Percentiles rank a stretch among this genome's conserved stretches.
Evolutionary conservation across 2,888 invertebrate genomes (phyloP).

Genomic region (Agrotis clavis): DNA sequence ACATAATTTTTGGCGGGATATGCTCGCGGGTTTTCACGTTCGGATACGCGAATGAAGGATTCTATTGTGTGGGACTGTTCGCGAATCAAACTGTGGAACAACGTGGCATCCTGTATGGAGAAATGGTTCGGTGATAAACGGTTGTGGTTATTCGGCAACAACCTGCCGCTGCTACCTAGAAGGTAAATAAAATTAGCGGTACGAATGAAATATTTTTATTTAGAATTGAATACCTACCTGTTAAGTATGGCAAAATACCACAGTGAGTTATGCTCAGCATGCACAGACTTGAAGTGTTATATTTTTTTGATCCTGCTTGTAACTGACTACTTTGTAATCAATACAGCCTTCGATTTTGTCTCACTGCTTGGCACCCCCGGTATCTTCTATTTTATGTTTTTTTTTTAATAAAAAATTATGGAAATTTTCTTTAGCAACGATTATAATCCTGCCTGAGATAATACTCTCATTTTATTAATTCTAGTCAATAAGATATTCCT

Average conservation of each 20-base stretch:
- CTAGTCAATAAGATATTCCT: too few relatives aligned
- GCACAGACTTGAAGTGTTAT: not conserved
- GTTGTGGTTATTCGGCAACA: constrained; percentile 97
- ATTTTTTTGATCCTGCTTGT: not conserved
- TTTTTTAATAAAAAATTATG: too few relatives aligned
- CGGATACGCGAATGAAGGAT: constrained; percentile 84
- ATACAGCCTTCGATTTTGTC: not conserved
- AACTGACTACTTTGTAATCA: not conserved
- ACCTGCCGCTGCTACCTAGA: constrained; percentile 95
- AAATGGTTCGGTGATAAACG: constrained; percentile 98
- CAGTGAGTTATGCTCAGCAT: not conserved
- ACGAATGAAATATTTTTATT: not conserved
- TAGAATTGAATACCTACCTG: not conserved
- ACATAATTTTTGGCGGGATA: constrained; percentile 81
- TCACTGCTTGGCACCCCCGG: too few relatives aligned
- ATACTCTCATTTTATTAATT: too few relatives aligned
- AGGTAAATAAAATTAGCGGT: constrained; percentile 90
- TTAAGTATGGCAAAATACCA: not conserved
- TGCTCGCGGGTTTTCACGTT: constrained; percentile 71
- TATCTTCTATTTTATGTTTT: too few relatives aligned
- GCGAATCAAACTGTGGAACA: constrained; percentile 85
- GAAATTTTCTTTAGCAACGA: too few relatives aligned
- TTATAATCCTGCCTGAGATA: too few relatives aligned
- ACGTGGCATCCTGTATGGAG: constrained; percentile 94
- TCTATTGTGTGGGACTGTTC: constrained; percentile 73